Evolutionary conservation across 1,140 invertebrate species (phyloP), one percentile per base, ranked within the genome.

Genomic region (Drosophila ficusphila): DNA sequence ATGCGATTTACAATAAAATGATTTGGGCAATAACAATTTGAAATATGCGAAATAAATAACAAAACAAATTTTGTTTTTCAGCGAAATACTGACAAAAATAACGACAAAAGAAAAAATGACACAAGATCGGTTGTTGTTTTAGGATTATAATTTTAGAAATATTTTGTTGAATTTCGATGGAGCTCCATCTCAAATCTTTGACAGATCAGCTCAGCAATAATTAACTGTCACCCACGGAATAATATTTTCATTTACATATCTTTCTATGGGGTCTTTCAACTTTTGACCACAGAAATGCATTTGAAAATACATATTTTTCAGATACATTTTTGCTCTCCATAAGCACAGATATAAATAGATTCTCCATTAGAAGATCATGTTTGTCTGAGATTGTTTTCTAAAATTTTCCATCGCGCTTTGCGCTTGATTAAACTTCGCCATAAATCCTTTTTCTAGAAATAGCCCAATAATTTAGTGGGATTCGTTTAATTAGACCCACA

Each of bases 271-370:
- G 62, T 67, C 62, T 25, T 67, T 67, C 44, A 65, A 41, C 60
- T 67, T 41, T 67, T 51, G 44, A 51, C 62, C 44, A 67, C n/a
- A 31, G 16, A 67, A 67, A 67, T 72, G 69, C 69, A 72, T 52
- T 61, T 33, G 5, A 72, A 72, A 53, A 71, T 46, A 44, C 11
- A 48, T 44, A 47, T 73, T 52, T 41, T 29, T 34, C 3, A 48
- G 47, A 47, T 52, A 72, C 33, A 60, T 25, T 71, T 39, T 25
- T n/a, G 47, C 44, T 58, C 14, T 52, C 38, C 33, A 31, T 51
- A 46, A 46, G 67, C 16, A 36, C 6, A 4, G 18, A 23, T 73
- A 53, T 47, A 73, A 62, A 53, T 73, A 73, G 56, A 52, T 53
- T 62, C 56, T 72, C 39, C 68, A 72, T 60, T 47, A 46, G 38